These are phyloP conservation scores for Pristionchus entomophagus DNA, from an alignment of 2,888 invertebrate genomes.

Conservation along the genomic window DNA sequence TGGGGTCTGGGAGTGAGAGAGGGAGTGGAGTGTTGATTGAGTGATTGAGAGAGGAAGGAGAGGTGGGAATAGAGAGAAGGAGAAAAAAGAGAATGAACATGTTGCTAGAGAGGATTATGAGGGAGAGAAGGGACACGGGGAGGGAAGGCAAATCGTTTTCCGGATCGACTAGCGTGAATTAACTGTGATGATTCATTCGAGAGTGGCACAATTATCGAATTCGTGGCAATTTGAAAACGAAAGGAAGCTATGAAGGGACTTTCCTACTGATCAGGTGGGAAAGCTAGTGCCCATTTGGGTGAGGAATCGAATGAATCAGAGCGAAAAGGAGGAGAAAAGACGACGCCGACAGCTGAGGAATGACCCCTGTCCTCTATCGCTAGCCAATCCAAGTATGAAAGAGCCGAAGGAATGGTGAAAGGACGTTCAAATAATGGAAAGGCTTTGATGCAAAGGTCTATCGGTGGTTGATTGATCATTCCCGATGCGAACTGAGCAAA, in stretches of 20 bases:
- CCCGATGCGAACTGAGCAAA: background rate
- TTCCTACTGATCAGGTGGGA: background rate
- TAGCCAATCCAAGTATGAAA: constrained; percentile 25
- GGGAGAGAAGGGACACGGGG: background rate
- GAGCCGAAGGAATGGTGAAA: background rate
- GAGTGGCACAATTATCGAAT: background rate
- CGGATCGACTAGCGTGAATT: background rate
- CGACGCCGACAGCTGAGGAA: background rate
- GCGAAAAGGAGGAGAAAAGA: background rate
- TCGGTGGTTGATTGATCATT: constrained; percentile 5
- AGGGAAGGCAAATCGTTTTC: constrained; percentile 2
- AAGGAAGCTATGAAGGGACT: too few relatives aligned
- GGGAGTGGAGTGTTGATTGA: background rate
- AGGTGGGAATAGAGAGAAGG: background rate
- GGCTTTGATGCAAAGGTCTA: background rate
- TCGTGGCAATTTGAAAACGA: background rate
- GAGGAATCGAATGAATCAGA: background rate
- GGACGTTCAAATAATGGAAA: constrained; percentile 34
- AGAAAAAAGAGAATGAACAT: constrained; percentile 36
- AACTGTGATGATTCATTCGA: background rate
- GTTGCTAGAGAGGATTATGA: constrained; percentile 8
- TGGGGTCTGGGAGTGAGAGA: background rate
- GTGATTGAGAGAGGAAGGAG: background rate
- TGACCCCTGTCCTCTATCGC: background rate
- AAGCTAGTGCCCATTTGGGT: background rate